Evolutionary conservation across 1,140 invertebrate genomes (phyloP).

Genomic region (Rhagoletis zephyria): DNA sequence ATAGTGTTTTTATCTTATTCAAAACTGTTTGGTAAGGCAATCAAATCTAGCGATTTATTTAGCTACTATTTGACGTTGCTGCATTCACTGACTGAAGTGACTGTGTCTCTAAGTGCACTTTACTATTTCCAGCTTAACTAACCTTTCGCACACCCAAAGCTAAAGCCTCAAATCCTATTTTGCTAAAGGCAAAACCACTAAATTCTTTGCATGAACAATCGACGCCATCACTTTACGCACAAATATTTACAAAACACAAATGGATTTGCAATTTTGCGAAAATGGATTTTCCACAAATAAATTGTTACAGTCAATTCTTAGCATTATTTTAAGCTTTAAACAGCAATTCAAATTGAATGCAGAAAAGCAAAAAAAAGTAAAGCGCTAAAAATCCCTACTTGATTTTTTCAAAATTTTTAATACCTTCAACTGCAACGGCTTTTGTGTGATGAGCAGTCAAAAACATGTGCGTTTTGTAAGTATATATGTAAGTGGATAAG

Average conservation of each 20-base stretch:
- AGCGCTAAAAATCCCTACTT: constrained; percentile 1
- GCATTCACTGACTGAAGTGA: too few relatives aligned
- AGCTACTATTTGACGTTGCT: too few relatives aligned
- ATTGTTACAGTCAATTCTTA: background rate
- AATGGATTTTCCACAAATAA: background rate
- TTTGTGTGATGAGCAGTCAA: constrained; percentile 23
- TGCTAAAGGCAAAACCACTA: background rate
- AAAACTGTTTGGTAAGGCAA: too few relatives aligned
- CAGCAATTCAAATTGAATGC: background rate
- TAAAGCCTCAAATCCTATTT: constrained; percentile 4
- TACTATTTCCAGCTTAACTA: background rate
- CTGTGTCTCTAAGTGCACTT: background rate
- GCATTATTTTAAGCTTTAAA: background rate
- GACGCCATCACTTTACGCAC: background rate
- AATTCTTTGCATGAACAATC: background rate
- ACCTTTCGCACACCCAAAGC: too few relatives aligned
- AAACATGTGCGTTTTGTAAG: background rate
- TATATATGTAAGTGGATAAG: background rate
- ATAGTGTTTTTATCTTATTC: too few relatives aligned
- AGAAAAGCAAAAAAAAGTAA: background rate
- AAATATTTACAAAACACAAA: constrained; percentile 47
- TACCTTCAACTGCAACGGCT: constrained; percentile 15
- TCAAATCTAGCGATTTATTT: too few relatives aligned
- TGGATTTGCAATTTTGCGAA: constrained; percentile 4
- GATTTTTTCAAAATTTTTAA: too few relatives aligned